phyloP scores from a whole-genome alignment of 2,113 vertebrate genomes.

The Orthonyx spaldingii region DNA sequence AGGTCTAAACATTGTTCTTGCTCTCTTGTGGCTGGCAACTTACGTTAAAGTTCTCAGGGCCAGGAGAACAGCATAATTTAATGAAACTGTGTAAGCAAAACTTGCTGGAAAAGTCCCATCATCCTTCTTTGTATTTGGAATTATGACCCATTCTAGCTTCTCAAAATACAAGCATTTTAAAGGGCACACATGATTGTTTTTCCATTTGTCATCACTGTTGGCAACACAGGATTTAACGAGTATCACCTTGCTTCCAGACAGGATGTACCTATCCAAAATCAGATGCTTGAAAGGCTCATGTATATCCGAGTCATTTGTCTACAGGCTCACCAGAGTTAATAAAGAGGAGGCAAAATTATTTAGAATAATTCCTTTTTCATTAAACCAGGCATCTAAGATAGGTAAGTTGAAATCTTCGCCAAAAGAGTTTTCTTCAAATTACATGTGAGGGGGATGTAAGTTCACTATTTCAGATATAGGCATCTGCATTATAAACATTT shows the following conservation, averaged over 20 bases:
- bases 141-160: neutral
- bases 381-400: neutral
- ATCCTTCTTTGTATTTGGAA: neutral
- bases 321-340: neutral
- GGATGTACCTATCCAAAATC: neutral
- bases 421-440: neutral
- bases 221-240: neutral
- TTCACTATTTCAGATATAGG: neutral
- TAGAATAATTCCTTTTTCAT: neutral
- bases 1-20: neutral
- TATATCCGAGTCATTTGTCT: neutral
- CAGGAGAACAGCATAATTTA: neutral
- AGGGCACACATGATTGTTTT: neutral
- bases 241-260: neutral
- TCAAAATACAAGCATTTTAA: neutral
- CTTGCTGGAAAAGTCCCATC: neutral
- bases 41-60: neutral
- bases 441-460: neutral
- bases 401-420: neutral
- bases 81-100: neutral
- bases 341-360: neutral
- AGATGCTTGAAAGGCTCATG: neutral
- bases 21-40: neutral
- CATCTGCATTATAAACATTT: neutral
- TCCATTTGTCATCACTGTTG: neutral